Base-by-base conservation (phyloP, 2,888 invertebrate genomes). In the Salpingus planirostris region DNA sequence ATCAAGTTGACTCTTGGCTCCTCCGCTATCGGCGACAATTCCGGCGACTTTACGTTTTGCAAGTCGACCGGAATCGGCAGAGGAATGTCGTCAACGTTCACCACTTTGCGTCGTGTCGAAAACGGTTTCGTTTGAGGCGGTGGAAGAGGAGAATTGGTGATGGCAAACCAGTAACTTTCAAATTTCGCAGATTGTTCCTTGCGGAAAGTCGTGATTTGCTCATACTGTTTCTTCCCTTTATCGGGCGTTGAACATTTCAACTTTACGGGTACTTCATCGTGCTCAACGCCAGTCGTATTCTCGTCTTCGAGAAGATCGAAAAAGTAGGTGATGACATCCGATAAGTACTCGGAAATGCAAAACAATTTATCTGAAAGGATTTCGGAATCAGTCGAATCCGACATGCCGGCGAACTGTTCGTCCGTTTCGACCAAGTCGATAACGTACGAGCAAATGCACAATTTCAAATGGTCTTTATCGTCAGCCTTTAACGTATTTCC, bases 121-220 rank as follows among this genome's bases (percentile, higher is more conserved):
- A 21, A 3, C n/a, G 24, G 29, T 5, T 28, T 33, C 14, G 21
- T 18, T 21, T 21, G 21, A 6, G 22, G 13, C 2, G 34, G 34
- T n/a, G n/a, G n/a, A n/a, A n/a, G n/a, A 11, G 52, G 48, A 8
- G 50, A 47, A 29, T 47, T 50, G 13, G 48, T 46, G 25, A 61
- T 47, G 1, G 59, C 38, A 26, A 63, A 47, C 64, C 64, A 64
- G 35, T 55, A 61, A n/a, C 49, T 50, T 42, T 62, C 63, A n/a
- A 51, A 53, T 31, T 46, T 54, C 11, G 39, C 38, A 5, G 45
- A 36, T 12, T 42, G 37, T 24, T 47, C 46, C 25, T 54, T 51
- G 31, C 57, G 52, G 33, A 60, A 60, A 13, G 47, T 29, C 1
- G 51, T 58, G 6, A 59, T 40, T 27, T 38, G 26, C 13, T 38